These are phyloP conservation scores for Epizoanthus rinbou DNA, from an alignment of 92 coral and sea anemone genomes.

Conservation along the genomic window DNA sequence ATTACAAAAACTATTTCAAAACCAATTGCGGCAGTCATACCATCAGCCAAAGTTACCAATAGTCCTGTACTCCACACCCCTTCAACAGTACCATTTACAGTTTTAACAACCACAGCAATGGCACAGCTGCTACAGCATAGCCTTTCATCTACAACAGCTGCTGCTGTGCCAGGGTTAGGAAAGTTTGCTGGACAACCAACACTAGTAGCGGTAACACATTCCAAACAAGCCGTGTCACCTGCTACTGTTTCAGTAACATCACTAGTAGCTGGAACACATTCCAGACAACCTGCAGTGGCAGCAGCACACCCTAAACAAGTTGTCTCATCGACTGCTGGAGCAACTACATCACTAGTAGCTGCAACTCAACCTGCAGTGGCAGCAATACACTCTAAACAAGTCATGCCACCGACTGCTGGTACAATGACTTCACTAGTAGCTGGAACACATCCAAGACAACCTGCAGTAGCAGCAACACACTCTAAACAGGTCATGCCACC, in stretches of 20 bases:
- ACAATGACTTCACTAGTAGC: no score
- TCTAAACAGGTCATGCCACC: background rate
- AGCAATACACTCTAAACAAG: no score
- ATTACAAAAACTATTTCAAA: conserved; percentile 5
- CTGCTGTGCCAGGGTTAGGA: conserved; percentile 1
- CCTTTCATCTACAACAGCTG: background rate
- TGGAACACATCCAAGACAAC: no score
- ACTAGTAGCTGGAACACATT: no score
- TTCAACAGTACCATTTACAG: conserved; percentile 6
- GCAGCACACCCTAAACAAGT: background rate
- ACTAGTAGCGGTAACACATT: background rate
- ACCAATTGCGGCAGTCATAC: background rate
- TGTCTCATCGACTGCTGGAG: background rate
- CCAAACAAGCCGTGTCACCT: no score
- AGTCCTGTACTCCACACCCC: background rate
- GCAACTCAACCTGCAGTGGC: no score
- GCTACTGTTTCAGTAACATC: no score
- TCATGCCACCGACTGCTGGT: no score
- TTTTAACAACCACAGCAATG: conserved; percentile 3
- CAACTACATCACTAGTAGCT: background rate
- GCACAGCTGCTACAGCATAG: conserved; percentile 17
- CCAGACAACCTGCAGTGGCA: background rate
- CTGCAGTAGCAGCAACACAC: background rate
- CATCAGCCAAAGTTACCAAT: background rate
- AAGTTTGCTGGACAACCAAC: conserved; percentile 7